phyloP scores from a whole-genome alignment of 2,888 invertebrate species.

The Axea sp. region DNA sequence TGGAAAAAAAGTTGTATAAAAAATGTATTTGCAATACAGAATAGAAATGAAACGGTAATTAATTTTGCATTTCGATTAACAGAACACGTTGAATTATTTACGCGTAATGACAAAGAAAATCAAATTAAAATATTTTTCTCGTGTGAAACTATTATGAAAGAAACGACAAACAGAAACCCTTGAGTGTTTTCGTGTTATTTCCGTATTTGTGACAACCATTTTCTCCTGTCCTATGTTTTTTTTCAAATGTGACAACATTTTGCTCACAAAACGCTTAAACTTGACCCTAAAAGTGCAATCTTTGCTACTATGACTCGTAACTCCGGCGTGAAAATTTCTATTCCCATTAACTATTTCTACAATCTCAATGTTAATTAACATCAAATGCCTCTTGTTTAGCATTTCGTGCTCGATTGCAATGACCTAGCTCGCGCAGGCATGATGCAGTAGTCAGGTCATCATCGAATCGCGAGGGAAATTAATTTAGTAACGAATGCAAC shows the following conservation, averaged over 20 bases:
- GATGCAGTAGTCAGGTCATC: conserved; percentile 46
- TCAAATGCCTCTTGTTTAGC: conserved; percentile 29
- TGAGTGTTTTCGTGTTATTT: conserved; percentile 29
- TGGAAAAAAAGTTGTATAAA: too few relatives aligned
- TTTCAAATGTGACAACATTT: conserved; percentile 5
- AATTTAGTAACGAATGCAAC: conserved; percentile 70
- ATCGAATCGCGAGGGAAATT: conserved; percentile 56
- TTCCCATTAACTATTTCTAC: conserved; percentile 6
- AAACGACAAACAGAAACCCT: conserved; percentile 45
- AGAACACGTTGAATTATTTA: too few relatives aligned
- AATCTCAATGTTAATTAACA: conserved; percentile 15
- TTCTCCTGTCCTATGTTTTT: conserved; percentile 6
- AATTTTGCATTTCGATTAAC: too few relatives aligned
- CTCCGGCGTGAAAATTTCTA: conserved; percentile 9
- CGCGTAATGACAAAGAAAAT: too few relatives aligned
- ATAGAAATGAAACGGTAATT: too few relatives aligned
- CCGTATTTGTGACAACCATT: conserved; percentile 8
- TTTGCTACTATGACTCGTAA: neutral
- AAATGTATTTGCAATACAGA: too few relatives aligned
- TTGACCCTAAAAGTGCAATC: neutral
- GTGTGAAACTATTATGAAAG: too few relatives aligned
- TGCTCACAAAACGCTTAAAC: conserved; percentile 13
- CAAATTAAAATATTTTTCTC: too few relatives aligned
- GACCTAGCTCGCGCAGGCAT: conserved; percentile 44
- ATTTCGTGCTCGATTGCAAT: conserved; percentile 55